These are phyloP conservation scores for Drosophila tripunctata DNA, from an alignment of 2,888 invertebrate genomes.

Conservation along the genomic window DNA sequence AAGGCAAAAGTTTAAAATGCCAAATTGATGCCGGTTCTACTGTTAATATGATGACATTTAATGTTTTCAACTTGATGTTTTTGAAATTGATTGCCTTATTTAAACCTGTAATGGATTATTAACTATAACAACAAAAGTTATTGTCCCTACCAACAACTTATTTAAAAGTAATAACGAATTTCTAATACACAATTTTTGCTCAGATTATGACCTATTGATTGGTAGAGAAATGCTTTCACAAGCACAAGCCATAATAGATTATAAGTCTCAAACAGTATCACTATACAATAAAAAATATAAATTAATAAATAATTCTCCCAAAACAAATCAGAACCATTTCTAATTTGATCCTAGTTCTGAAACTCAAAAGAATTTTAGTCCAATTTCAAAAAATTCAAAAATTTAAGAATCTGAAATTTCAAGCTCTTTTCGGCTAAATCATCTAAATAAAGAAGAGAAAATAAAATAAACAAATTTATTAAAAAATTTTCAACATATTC, in stretches of 20 bases:
- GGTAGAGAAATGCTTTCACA: background rate
- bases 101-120: background rate
- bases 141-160: background rate
- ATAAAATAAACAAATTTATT: too few species aligned
- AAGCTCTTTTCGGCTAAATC: too few species aligned
- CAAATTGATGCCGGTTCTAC: background rate
- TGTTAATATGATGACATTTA: background rate
- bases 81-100: background rate
- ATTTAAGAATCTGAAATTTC: too few species aligned
- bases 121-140: background rate
- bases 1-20: background rate
- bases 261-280: background rate
- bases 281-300: too few species aligned
- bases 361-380: too few species aligned
- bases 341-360: too few species aligned
- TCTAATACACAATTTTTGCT: background rate
- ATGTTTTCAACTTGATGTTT: background rate
- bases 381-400: too few species aligned
- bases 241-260: background rate
- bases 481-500: too few species aligned
- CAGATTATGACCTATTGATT: background rate
- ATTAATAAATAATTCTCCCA: too few species aligned
- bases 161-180: background rate
- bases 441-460: too few species aligned
- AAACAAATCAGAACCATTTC: too few species aligned